A percentile compares a stretch with the other conserved stretches of the same genome.
phyloP scores from a whole-genome alignment of 2,888 invertebrate genomes.

The Noctuana brunneofusca region DNA sequence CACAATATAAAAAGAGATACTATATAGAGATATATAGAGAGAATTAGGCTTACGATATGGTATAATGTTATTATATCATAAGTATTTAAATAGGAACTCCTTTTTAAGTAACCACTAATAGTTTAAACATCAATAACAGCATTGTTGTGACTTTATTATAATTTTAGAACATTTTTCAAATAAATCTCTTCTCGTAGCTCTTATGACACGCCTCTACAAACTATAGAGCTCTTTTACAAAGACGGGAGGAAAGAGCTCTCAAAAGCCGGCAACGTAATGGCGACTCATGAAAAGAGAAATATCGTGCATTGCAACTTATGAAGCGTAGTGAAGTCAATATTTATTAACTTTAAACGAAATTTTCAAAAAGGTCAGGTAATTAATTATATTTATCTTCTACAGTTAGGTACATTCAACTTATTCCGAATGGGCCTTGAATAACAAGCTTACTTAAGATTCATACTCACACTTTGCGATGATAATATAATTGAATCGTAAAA shows the following conservation, averaged over 20 bases:
- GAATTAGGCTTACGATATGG: too few species aligned
- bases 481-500: conserved; percentile 24
- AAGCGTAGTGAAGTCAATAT: conserved; percentile 2
- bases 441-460: conserved; percentile 3
- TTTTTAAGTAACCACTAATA: too few species aligned
- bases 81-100: too few species aligned
- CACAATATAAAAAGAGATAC: too few species aligned
- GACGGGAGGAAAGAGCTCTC: conserved; percentile 1
- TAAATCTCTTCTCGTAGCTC: conserved; percentile 3
- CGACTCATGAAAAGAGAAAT: conserved; percentile 3
- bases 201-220: conserved; percentile 3
- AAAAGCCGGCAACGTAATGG: conserved; percentile 5
- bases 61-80: too few species aligned
- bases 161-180: conserved; percentile 5
- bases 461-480: conserved; percentile 9
- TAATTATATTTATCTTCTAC: too few species aligned
- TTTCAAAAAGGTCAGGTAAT: background rate
- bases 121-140: too few species aligned
- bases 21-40: too few species aligned
- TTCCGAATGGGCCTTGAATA: background rate
- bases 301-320: conserved; percentile 4
- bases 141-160: background rate
- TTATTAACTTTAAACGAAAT: background rate
- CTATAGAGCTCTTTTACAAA: conserved; percentile 1
- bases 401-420: background rate